These are phyloP conservation scores for Acleris laterana DNA, from an alignment of 2,888 invertebrate genomes.

Conservation along the genomic window DNA sequence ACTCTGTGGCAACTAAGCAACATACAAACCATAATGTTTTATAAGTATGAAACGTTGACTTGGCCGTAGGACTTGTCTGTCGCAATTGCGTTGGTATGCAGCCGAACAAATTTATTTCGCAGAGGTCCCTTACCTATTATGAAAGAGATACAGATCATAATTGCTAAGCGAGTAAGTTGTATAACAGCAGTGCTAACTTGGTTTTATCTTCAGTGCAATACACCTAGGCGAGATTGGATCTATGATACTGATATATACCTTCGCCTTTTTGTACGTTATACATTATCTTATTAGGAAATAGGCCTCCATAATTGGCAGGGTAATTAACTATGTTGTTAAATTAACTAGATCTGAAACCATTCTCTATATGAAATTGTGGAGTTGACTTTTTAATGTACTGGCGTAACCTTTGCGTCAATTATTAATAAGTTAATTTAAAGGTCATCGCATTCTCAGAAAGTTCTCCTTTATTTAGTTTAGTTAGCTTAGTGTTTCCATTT, in stretches of 20 bases:
- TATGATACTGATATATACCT: slow-evolving; percentile 43
- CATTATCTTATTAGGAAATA: slow-evolving; percentile 29
- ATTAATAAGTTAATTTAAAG: not conserved
- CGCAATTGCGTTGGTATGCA: slow-evolving; percentile 57
- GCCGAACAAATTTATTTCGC: slow-evolving; percentile 17
- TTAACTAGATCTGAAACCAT: slow-evolving; percentile 1
- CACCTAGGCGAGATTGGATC: slow-evolving; percentile 60
- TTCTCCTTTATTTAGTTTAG: too few relatives aligned
- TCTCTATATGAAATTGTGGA: not conserved
- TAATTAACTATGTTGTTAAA: slow-evolving; percentile 16
- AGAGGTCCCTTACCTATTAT: slow-evolving; percentile 42
- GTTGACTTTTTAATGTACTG: not conserved
- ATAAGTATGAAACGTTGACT: slow-evolving; percentile 78
- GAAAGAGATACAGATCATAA: slow-evolving; percentile 46
- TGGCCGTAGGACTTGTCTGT: slow-evolving; percentile 63
- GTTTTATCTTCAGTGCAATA: slow-evolving; percentile 61
- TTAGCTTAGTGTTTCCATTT: too few relatives aligned
- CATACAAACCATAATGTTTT: slow-evolving; percentile 74
- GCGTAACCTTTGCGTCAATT: not conserved
- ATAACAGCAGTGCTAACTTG: slow-evolving; percentile 54
- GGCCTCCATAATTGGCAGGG: slow-evolving; percentile 23
- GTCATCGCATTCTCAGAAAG: too few relatives aligned
- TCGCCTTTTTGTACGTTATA: slow-evolving; percentile 34
- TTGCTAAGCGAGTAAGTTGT: slow-evolving; percentile 42
- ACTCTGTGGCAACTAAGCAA: slow-evolving; percentile 73